Percentiles rank a stretch among this genome's conserved stretches.
Conservation (phyloP, 2,797 vertebrate species). For the Enteromius thamalakanensis region DNA sequence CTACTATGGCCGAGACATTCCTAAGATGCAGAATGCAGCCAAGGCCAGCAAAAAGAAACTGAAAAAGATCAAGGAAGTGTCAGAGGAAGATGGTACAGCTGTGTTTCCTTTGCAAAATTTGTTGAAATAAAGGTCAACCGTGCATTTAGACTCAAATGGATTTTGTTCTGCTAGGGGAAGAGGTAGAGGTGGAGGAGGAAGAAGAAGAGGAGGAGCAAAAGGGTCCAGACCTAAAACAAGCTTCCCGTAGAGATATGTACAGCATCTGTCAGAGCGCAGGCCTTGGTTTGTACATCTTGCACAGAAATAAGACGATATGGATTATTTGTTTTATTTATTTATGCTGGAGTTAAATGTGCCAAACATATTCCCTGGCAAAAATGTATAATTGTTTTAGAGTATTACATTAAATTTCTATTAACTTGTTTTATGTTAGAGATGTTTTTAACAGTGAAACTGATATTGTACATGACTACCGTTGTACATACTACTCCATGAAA, state of each 20-base stretch:
- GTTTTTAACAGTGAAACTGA: neutral
- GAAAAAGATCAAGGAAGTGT: constrained; percentile 89
- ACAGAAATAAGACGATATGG: neutral
- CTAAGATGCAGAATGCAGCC: constrained; percentile 96
- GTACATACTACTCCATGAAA: neutral
- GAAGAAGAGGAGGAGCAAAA: constrained; percentile 91
- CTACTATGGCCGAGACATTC: constrained; percentile 97
- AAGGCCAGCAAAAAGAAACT: constrained; percentile 90
- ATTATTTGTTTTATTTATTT: neutral
- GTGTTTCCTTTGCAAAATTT: neutral
- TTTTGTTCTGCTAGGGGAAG: constrained; percentile 76
- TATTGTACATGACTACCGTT: neutral
- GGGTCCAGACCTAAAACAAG: constrained; percentile 96
- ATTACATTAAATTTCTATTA: neutral
- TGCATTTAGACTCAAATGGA: neutral
- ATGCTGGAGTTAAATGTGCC: neutral
- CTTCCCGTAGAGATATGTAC: constrained; percentile 98
- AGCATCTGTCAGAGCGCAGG: constrained; percentile 96
- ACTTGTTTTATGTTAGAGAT: neutral
- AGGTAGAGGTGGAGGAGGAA: constrained; percentile 76
- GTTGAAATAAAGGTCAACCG: neutral
- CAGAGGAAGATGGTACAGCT: constrained; percentile 83
- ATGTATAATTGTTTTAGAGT: neutral
- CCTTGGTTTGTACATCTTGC: constrained; percentile 81
- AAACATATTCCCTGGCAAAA: neutral